These are phyloP conservation scores for Gortyna flavago DNA, from an alignment of 2,888 invertebrate species.

Conservation along the genomic window DNA sequence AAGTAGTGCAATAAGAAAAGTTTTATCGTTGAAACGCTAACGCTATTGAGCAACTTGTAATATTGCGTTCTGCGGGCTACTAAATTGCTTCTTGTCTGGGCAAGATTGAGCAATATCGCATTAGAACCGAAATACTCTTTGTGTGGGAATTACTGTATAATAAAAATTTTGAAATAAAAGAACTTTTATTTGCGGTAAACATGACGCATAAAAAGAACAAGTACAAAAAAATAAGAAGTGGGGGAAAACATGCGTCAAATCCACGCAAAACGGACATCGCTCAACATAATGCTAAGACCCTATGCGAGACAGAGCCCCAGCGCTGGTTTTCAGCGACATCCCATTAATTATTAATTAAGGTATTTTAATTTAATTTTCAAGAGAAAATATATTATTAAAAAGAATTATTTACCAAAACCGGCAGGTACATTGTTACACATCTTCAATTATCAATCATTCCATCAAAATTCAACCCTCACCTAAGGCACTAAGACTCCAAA, in stretches of 20 bases:
- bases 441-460: neutral
- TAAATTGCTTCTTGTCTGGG: neutral
- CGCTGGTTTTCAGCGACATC: too few species aligned
- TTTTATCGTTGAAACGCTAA: conserved; percentile 2
- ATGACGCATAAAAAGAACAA: too few species aligned
- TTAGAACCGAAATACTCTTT: neutral
- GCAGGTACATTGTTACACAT: conserved; percentile 2
- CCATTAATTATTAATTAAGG: too few species aligned
- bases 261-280: too few species aligned
- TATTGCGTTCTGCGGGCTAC: neutral
- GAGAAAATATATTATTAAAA: neutral
- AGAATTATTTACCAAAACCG: neutral
- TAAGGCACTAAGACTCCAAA: neutral
- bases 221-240: too few species aligned
- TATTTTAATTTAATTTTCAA: too few species aligned
- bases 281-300: too few species aligned
- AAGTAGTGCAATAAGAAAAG: neutral
- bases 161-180: too few species aligned
- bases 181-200: too few species aligned
- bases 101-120: conserved; percentile 11
- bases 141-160: neutral
- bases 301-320: too few species aligned
- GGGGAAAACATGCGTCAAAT: too few species aligned
- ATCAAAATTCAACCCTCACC: neutral
- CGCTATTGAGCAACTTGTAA: neutral